Base-by-base conservation (phyloP, 2,113 vertebrate species). In the Rostratula benghalensis region DNA sequence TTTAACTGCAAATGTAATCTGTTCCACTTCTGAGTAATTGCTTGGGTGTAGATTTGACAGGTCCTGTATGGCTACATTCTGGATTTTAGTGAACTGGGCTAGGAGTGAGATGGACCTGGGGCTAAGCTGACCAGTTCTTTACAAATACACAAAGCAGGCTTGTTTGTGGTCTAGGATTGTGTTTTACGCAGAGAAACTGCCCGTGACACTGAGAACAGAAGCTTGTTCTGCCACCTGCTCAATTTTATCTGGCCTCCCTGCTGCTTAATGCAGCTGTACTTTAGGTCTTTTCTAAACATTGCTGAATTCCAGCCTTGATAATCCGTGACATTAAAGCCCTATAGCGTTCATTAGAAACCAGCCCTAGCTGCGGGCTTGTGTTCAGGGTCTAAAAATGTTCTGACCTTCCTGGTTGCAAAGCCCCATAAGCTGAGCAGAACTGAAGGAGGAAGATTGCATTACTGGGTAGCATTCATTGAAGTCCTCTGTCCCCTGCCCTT, bases 191-290 rank as follows among this genome's bases (percentile, higher is more conserved):
- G 37, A 80, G 74, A 77, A 90, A 68, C 73, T 61, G 30, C 57
- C 37, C 0, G 3, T 89, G 86, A 75, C 61, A 31, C 30, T 51
- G 86, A 59, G 83, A 91, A 89, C 74, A 89, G 80, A 89, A 89
- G 86, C 77, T 86, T 61, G 48, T 91, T 93, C 67, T 89, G 18
- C 77, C 57, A 45, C 86, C 80, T 89, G 75, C 90, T 93, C 37
- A 33, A 13, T 84, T 79, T 81, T 92, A 53, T 18, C 64, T 82
- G 69, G 81, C 37, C 90, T 64, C 65, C 92, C 96, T 84, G 83
- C 95, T 95, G 83, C 74, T 96, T 93, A 94, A 94, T 94, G 94
- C 86, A 96, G 89, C 87, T 95, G 67, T 93, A 86, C 84, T 90
- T 77, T 63, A 93, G 67, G 81, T 91, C 69, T 90, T 35, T 83